Percentiles rank a stretch among this genome's conserved stretches.
phyloP scores from a whole-genome alignment of 2,113 vertebrate species.

The Dendrocopos noguchii region DNA sequence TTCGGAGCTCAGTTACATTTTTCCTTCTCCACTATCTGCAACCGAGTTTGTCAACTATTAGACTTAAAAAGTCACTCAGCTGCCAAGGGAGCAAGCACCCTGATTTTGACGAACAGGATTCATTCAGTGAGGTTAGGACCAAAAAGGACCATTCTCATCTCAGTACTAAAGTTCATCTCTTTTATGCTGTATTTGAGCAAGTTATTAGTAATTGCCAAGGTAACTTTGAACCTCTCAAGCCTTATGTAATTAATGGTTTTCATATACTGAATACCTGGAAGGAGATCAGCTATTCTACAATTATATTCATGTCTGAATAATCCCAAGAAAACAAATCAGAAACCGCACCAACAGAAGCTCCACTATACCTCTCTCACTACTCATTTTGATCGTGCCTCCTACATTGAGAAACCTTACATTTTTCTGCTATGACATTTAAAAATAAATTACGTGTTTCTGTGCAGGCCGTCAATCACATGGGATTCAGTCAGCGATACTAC shows the following conservation, averaged over 20 bases:
- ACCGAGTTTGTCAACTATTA: slow-evolving; percentile 2
- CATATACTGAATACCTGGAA: not conserved
- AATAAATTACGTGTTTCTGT: not conserved
- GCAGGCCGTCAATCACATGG: not conserved
- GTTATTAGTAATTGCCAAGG: not conserved
- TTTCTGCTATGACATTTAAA: not conserved
- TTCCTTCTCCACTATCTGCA: not conserved
- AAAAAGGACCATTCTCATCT: not conserved
- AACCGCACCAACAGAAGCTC: not conserved
- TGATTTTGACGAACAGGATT: slow-evolving; percentile 26
- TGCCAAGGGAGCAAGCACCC: not conserved
- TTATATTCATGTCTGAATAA: not conserved
- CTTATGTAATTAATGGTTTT: not conserved
- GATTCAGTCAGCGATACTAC: not conserved
- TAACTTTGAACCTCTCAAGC: not conserved
- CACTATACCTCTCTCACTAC: not conserved
- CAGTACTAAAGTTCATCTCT: not conserved
- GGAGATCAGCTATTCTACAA: not conserved
- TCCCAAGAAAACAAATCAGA: not conserved
- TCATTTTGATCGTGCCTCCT: not conserved
- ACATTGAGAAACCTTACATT: not conserved
- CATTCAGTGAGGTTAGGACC: not conserved
- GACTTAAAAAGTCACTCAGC: slow-evolving; percentile 24
- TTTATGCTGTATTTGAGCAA: not conserved
- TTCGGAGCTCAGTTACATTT: not conserved